These are phyloP conservation scores for Ophthalmolycus amberensis DNA, from an alignment of 2,113 vertebrate genomes.

Conservation along the genomic window DNA sequence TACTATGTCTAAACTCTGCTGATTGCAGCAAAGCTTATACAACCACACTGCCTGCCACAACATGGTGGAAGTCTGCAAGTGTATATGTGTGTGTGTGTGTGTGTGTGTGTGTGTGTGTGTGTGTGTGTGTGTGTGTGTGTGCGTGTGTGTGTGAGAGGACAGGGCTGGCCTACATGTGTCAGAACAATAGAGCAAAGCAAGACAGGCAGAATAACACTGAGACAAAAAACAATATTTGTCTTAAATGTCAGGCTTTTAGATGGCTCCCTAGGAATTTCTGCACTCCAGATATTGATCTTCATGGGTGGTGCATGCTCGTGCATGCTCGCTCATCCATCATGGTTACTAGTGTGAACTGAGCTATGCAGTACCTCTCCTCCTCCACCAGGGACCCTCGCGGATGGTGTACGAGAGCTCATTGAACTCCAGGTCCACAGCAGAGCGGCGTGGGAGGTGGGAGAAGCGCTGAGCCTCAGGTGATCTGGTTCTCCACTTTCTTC, in stretches of 20 bases:
- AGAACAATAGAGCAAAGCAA: conserved; percentile 17
- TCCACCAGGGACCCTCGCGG: conserved; percentile 96
- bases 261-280: conserved; percentile 36
- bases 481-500: conserved; percentile 99
- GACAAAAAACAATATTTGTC: not conserved
- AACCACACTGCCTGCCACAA: conserved; percentile 44
- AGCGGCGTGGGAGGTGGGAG: conserved; percentile 95
- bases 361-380: conserved; percentile 89
- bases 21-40: conserved; percentile 73
- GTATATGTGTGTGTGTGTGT: not conserved
- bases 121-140: conserved; percentile 4
- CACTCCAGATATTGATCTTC: conserved; percentile 50
- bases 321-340: conserved; percentile 53
- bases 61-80: conserved; percentile 39
- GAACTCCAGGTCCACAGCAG: conserved; percentile 95
- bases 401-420: conserved; percentile 95
- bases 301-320: conserved; percentile 42
- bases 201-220: not conserved
- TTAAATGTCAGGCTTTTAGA: conserved; percentile 48
- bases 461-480: conserved; percentile 97
- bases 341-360: conserved; percentile 28
- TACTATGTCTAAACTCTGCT: conserved; percentile 82
- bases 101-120: conserved; percentile 23
- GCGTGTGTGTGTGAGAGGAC: not conserved
- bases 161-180: conserved; percentile 25